A percentile compares a stretch with the other conserved stretches of the same genome.
Conservation (phyloP, 2,797 vertebrate genomes). For the Acipenser oxyrinchus region DNA sequence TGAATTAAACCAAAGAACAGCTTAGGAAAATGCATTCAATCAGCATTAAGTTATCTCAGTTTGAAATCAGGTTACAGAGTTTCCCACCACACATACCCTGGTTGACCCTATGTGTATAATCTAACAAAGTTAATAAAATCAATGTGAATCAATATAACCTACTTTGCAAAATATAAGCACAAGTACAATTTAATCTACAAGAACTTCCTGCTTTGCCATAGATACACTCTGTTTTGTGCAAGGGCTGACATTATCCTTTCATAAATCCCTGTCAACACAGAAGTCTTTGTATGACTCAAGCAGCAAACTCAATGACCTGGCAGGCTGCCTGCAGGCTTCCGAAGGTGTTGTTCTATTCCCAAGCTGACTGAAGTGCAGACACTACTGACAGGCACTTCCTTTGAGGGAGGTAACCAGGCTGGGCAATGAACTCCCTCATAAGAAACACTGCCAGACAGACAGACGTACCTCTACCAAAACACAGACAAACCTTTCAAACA, state of each 20-base stretch:
- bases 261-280: conserved; percentile 64
- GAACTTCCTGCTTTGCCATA: background rate
- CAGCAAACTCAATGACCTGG: conserved; percentile 8
- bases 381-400: conserved; percentile 66
- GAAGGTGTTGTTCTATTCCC: conserved; percentile 33
- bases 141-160: no score
- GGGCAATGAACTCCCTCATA: conserved; percentile 59
- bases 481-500: conserved; percentile 17
- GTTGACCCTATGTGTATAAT: no score
- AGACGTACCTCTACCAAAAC: conserved; percentile 38
- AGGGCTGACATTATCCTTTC: conserved; percentile 56
- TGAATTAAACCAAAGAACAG: no score
- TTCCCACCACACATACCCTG: no score
- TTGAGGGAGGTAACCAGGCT: conserved; percentile 65
- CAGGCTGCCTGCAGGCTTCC: conserved; percentile 32
- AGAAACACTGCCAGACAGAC: conserved; percentile 39
- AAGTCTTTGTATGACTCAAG: conserved; percentile 47
- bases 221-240: conserved; percentile 40
- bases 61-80: no score
- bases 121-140: no score
- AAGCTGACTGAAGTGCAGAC: conserved; percentile 57
- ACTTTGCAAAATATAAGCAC: background rate
- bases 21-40: no score
- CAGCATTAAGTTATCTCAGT: no score
- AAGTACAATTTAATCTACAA: background rate